Evolutionary conservation across 2,888 invertebrate genomes (phyloP), one percentile per base, ranked within the genome.

Genomic region (Caenorhabditis virilis): DNA sequence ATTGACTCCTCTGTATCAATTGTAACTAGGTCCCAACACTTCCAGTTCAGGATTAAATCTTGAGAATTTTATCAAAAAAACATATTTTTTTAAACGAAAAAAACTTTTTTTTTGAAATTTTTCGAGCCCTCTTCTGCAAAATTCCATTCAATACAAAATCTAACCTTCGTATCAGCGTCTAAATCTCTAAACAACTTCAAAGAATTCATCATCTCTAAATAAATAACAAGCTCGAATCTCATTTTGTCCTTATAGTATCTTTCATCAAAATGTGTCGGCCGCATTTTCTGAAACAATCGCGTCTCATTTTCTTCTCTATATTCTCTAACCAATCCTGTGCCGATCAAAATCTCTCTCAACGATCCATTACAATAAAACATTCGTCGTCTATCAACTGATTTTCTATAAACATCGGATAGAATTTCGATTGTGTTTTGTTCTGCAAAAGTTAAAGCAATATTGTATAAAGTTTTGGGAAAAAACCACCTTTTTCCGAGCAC

Each of bases 291-390:
- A 56, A 68, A 36, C 26, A 22, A 15, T 23, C 27, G 20, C 36
- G 15, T 30, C 27, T 26, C 64, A 55, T 39, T 15, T n/a, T 5
- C 36, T 36, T 36, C 9, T 15, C 41, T 7, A 6, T 20, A 41
- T 4, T 9, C 4, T 41, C 6, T 18, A 6, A 72, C 76, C 55
- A 75, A 69, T 27, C 52, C 64, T 11, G 67, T 67, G n/a, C 76
- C 74, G 22, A 64, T 70, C 23, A 79, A 43, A 33, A 79, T 72
- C 45, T 77, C 76, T 4, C 66, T 35, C 15, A 79, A 47, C 1
- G 68, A 59, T 18, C 68, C 63, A 9, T 74, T 69, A 39, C 77
- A 74, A 50, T 72, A 74, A 55, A 77, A 66, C 46, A 79, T 64
- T 25, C 78, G 60, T 45, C 79, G 63, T 9, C 79, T 54, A 23